phyloP scores from a whole-genome alignment of 2,113 vertebrate genomes.

The Poeciliopsis retropinna region DNA sequence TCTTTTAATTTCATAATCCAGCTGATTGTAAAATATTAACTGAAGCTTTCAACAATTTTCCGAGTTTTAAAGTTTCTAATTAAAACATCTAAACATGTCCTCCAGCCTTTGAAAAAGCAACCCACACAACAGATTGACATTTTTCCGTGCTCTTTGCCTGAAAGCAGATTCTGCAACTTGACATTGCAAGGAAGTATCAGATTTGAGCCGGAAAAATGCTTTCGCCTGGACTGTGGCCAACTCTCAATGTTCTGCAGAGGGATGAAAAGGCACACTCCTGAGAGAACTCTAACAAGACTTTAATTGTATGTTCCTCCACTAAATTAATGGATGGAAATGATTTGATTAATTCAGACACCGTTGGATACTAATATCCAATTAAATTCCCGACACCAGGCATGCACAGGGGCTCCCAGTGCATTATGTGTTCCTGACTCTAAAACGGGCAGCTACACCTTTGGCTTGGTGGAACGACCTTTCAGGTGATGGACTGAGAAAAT shows the following conservation, averaged over 20 bases:
- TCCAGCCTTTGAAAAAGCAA: constrained; percentile 2
- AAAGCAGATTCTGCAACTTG: constrained; percentile 36
- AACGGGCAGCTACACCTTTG: constrained; percentile 57
- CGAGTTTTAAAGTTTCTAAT: constrained; percentile 17
- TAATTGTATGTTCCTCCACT: constrained; percentile 87
- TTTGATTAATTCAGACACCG: constrained; percentile 83
- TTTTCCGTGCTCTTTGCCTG: constrained; percentile 30
- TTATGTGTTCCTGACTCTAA: constrained; percentile 64
- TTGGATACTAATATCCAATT: constrained; percentile 85
- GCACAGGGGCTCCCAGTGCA: constrained; percentile 70
- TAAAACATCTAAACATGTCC: constrained; percentile 3
- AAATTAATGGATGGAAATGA: constrained; percentile 85
- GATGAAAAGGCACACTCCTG: constrained; percentile 83
- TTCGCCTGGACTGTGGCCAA: constrained; percentile 77
- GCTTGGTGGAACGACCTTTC: constrained; percentile 40
- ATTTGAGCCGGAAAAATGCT: constrained; percentile 62
- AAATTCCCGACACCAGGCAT: constrained; percentile 72
- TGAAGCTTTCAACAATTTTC: constrained; percentile 17
- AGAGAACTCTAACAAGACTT: constrained; percentile 78
- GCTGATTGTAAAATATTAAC: constrained; percentile 20
- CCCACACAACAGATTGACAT: not conserved
- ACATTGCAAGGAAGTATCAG: constrained; percentile 45
- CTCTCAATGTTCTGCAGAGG: constrained; percentile 81
- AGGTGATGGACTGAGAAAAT: constrained; percentile 56
- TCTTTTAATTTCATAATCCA: constrained; percentile 40